Evolutionary conservation across 2,797 vertebrate species (phyloP).

Genomic region (Aphelocoma californica): DNA sequence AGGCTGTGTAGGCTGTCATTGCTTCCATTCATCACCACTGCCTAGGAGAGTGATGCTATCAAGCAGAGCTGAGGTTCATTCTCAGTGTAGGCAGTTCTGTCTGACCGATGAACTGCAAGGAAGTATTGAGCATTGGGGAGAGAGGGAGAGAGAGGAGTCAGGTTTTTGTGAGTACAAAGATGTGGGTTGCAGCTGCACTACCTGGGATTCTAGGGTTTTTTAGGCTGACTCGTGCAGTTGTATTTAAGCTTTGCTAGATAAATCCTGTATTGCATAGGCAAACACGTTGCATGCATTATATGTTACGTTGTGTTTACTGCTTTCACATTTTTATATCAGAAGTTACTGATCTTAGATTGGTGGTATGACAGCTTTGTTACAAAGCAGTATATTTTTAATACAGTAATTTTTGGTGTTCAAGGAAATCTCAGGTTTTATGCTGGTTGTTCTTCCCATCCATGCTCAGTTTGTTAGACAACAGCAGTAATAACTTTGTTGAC

Average conservation of each 20-base stretch:
- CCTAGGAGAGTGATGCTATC: background rate
- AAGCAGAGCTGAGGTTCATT: background rate
- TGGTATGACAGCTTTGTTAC: background rate
- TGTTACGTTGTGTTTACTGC: background rate
- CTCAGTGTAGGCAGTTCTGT: background rate
- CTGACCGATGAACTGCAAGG: background rate
- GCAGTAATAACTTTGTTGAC: background rate
- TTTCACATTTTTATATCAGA: background rate
- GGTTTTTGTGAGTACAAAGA: background rate
- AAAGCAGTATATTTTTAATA: background rate
- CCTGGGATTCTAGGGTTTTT: background rate
- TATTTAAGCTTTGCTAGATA: background rate
- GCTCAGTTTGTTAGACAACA: background rate
- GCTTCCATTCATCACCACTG: background rate
- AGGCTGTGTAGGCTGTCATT: background rate
- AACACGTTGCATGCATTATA: background rate
- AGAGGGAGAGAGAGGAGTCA: background rate
- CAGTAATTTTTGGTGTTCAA: background rate
- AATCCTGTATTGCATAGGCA: background rate
- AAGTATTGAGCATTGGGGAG: rapidly evolving
- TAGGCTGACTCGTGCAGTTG: background rate
- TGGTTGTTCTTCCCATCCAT: background rate
- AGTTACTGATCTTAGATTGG: background rate
- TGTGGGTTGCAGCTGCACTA: background rate
- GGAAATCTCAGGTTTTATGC: background rate